Evolutionary conservation across 2,113 vertebrate species (phyloP).

Genomic region (Progne subis): DNA sequence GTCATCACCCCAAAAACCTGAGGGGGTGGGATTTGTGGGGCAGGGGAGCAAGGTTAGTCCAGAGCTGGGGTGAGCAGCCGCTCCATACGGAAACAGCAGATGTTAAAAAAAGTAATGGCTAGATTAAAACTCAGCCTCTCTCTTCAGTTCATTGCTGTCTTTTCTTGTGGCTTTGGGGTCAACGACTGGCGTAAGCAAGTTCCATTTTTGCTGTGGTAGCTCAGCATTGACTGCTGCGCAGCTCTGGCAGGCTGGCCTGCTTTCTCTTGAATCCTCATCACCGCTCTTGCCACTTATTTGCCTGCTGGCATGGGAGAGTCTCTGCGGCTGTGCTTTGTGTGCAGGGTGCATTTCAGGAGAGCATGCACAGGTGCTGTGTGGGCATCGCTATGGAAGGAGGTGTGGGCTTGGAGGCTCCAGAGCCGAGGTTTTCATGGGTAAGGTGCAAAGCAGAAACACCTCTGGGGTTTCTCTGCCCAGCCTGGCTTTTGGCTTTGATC

Average conservation of each 20-base stretch:
- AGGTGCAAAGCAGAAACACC: background rate
- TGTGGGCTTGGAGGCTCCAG: background rate
- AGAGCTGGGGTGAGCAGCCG: background rate
- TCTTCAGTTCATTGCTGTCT: background rate
- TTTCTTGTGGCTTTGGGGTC: background rate
- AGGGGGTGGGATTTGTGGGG: background rate
- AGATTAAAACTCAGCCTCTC: background rate
- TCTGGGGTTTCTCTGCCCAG: background rate
- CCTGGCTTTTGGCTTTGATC: background rate
- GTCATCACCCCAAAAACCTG: background rate
- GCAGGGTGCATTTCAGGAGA: background rate
- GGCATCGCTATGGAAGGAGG: accelerated
- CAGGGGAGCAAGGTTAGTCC: background rate
- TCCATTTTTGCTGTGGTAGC: background rate
- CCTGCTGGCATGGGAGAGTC: background rate
- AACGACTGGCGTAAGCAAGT: background rate
- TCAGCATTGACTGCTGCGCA: background rate
- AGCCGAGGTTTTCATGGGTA: background rate
- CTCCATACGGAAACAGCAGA: background rate
- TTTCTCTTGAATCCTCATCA: background rate
- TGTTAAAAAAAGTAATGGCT: background rate
- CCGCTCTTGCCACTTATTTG: background rate
- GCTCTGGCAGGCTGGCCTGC: background rate
- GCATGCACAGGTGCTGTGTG: background rate
- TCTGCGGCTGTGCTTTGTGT: background rate